Percentiles rank a stretch among this genome's conserved stretches.
Conservation (phyloP, 2,888 invertebrate species). For the Diadegma fenestrale region DNA sequence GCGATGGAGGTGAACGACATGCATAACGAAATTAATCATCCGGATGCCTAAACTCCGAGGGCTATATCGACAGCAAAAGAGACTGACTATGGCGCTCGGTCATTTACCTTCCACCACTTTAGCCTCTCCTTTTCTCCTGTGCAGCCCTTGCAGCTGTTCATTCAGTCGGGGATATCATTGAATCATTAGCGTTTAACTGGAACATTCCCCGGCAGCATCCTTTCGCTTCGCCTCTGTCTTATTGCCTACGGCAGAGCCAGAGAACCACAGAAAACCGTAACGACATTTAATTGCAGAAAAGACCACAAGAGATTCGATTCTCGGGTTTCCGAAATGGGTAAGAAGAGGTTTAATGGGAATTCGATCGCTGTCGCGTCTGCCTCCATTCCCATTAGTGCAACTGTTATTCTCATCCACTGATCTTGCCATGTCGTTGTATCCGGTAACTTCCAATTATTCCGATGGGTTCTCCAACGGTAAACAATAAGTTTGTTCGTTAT, state of each 20-base stretch:
- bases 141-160: conserved; percentile 2
- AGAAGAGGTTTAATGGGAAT: conserved; percentile 41
- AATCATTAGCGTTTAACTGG: conserved; percentile 59
- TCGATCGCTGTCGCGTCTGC: conserved; percentile 35
- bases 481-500: not conserved
- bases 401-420: not conserved
- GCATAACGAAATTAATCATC: conserved; percentile 67
- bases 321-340: conserved; percentile 29
- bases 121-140: not conserved
- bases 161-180: conserved; percentile 61
- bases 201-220: conserved; percentile 22
- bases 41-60: conserved; percentile 18
- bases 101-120: conserved; percentile 16
- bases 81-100: conserved; percentile 15
- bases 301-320: conserved; percentile 18
- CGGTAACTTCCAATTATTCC: conserved; percentile 1
- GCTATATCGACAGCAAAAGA: conserved; percentile 28
- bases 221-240: not conserved
- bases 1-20: conserved; percentile 47
- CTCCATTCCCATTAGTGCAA: conserved; percentile 12
- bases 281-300: conserved; percentile 10
- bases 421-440: not conserved
- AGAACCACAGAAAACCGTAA: conserved; percentile 38
- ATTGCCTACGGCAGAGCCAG: conserved; percentile 25
- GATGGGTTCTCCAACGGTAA: not conserved